Conservation (phyloP, 30 jellyfish, hydroid and myxozoan species). For the Pelagia noctiluca region DNA sequence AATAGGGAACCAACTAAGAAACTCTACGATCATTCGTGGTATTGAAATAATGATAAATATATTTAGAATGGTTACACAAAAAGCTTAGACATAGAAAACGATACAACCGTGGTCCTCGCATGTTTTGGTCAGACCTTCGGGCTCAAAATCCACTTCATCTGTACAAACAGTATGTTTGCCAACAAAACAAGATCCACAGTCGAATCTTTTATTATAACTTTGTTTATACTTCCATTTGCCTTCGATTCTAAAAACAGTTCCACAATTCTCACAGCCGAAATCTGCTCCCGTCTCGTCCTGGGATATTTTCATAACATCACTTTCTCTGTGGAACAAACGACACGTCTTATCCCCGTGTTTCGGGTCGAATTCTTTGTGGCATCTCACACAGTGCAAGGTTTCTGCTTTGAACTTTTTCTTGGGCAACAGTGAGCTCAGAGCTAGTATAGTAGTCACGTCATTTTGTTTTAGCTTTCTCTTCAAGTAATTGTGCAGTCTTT, state of each 20-base stretch:
- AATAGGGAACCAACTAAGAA: no score
- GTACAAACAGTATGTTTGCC: constrained; percentile 77
- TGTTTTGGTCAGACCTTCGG: constrained; percentile 71
- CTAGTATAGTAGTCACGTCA: constrained; percentile 31
- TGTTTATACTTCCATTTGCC: constrained; percentile 69
- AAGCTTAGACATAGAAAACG: constrained; percentile 78
- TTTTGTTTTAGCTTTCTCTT: constrained; percentile 54
- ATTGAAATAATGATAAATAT: no score
- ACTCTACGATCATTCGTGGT: no score
- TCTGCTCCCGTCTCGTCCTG: constrained; percentile 75
- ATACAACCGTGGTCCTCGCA: constrained; percentile 88
- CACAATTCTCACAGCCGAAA: constrained; percentile 81
- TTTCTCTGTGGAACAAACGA: constrained; percentile 51
- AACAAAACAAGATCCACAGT: constrained; percentile 79
- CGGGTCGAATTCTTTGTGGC: constrained; percentile 86
- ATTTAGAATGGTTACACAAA: neutral
- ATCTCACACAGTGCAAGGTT: constrained; percentile 86
- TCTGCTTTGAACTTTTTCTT: constrained; percentile 73
- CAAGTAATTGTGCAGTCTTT: constrained; percentile 65
- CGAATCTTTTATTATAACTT: constrained; percentile 20
- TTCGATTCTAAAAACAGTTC: constrained; percentile 58
- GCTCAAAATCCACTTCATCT: constrained; percentile 57
- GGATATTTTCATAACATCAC: constrained; percentile 69
- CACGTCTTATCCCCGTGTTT: constrained; percentile 72
- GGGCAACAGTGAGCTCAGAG: constrained; percentile 72